Evolutionary conservation across 2,113 vertebrate species (phyloP).

Genomic region (Ochotona princeps): DNA sequence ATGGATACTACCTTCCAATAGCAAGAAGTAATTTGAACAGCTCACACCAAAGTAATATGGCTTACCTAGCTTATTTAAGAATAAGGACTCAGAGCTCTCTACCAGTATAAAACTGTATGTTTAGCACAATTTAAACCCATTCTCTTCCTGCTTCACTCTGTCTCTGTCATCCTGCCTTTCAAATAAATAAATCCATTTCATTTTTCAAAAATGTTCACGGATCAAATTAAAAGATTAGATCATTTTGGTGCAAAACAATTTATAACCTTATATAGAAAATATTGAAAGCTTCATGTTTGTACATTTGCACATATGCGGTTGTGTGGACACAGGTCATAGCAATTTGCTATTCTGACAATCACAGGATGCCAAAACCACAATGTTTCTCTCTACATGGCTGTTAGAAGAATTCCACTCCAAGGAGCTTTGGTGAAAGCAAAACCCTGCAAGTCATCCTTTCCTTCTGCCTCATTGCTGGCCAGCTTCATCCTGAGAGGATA

Average conservation of each 20-base stretch:
- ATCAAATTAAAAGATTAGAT: too few relatives aligned
- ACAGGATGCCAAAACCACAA: not conserved
- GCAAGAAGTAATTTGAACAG: not conserved
- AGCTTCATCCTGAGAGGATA: slow-evolving; percentile 59
- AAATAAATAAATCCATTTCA: too few relatives aligned
- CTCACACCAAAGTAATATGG: not conserved
- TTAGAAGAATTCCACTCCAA: slow-evolving; percentile 2
- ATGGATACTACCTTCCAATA: not conserved
- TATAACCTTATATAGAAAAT: too few relatives aligned
- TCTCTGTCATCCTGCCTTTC: too few relatives aligned
- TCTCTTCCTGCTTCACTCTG: too few relatives aligned
- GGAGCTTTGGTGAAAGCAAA: not conserved
- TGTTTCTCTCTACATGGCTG: not conserved
- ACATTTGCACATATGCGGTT: not conserved
- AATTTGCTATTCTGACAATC: slow-evolving; percentile 7
- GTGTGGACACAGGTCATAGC: not conserved
- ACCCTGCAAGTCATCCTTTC: not conserved
- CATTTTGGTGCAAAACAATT: too few relatives aligned
- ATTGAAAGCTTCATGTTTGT: not conserved
- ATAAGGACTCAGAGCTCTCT: not conserved
- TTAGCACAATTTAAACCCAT: slow-evolving; percentile 21
- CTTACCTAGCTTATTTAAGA: not conserved
- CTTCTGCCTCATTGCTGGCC: not conserved
- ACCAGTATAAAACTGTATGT: not conserved
- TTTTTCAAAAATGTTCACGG: too few relatives aligned